Base-by-base conservation (phyloP, 1,140 invertebrate genomes). In the Micrasema minimum region DNA sequence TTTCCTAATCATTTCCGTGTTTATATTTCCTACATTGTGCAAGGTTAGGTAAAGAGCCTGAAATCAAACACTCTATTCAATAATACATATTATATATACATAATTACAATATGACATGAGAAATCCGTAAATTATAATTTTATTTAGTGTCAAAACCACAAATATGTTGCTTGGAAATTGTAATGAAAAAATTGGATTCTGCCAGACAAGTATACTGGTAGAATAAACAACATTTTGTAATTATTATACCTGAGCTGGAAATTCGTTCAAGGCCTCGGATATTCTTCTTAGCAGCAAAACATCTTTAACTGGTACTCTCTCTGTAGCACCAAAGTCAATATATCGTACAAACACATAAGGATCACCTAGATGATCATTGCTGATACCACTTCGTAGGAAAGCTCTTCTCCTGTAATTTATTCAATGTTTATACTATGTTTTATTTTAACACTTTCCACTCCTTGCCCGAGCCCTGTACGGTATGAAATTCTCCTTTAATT, bases 181-280 rank as follows among this genome's bases (percentile, higher is more conserved):
- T n/a, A n/a, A n/a, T n/a, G n/a, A n/a, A n/a, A n/a, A n/a, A n/a
- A n/a, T n/a, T n/a, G n/a, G n/a, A n/a, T n/a, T n/a, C n/a, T n/a
- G n/a, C n/a, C n/a, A n/a, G n/a, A n/a, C n/a, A n/a, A n/a, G n/a
- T n/a, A n/a, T n/a, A n/a, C n/a, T n/a, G n/a, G n/a, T n/a, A n/a
- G 26, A 7, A 31, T 31, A 31, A 31, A 31, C 7, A 31, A 31
- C 7, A 31, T 31, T 31, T n/a, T 31, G 7, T 4, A 31, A 4
- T 31, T 31, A 31, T 4, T 31, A 31, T 67, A 75, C 73, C 69
- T 75, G 73, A 37, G 67, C 41, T 1, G 73, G 73, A 50, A 69
- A 72, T 35, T 53, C 61, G 16, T 71, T 69, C 2, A 75, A 57
- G 38, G 69, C 66, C n/a, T 20, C 35, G 3, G 70, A 75, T 2